phyloP scores from a whole-genome alignment of 2,888 invertebrate genomes.

The Rhingia campestris region DNA sequence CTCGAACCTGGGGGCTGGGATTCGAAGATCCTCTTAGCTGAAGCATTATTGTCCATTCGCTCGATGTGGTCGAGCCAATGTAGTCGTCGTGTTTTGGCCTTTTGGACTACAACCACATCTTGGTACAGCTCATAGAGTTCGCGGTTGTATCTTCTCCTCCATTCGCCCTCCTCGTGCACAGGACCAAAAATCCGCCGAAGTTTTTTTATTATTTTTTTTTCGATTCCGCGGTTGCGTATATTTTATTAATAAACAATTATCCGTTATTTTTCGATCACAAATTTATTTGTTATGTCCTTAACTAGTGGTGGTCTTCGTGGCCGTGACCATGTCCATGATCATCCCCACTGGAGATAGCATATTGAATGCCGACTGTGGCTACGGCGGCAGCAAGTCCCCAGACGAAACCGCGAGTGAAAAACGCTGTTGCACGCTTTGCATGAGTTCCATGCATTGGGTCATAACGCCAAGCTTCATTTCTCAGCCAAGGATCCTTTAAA shows the following conservation, averaged over 20 bases:
- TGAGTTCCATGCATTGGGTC: slow-evolving; percentile 85
- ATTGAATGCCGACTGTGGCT: slow-evolving; percentile 84
- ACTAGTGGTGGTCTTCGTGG: slow-evolving; percentile 76
- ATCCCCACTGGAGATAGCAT: slow-evolving; percentile 81
- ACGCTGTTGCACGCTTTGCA: slow-evolving; percentile 80
- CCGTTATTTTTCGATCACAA: slow-evolving; percentile 17
- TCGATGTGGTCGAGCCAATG: too few relatives aligned
- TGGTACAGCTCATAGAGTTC: too few relatives aligned
- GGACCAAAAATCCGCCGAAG: too few relatives aligned
- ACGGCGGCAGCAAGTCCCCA: slow-evolving; percentile 86
- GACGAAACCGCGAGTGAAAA: slow-evolving; percentile 87
- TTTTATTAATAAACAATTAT: slow-evolving; percentile 58
- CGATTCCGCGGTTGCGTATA: slow-evolving; percentile 32
- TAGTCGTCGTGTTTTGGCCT: too few relatives aligned
- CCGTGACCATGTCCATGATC: slow-evolving; percentile 81
- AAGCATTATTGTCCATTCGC: too few relatives aligned
- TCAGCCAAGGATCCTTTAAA: slow-evolving; percentile 93
- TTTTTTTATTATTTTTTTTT: too few relatives aligned
- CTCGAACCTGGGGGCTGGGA: too few relatives aligned
- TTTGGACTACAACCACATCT: too few relatives aligned
- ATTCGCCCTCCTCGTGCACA: too few relatives aligned
- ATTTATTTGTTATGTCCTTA: slow-evolving; percentile 26
- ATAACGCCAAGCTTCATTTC: slow-evolving; percentile 94
- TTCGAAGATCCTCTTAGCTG: too few relatives aligned
- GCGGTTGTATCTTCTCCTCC: too few relatives aligned